Evolutionary conservation across 2,797 vertebrate species (phyloP).

Genomic region (Sebastiscus tertius): DNA sequence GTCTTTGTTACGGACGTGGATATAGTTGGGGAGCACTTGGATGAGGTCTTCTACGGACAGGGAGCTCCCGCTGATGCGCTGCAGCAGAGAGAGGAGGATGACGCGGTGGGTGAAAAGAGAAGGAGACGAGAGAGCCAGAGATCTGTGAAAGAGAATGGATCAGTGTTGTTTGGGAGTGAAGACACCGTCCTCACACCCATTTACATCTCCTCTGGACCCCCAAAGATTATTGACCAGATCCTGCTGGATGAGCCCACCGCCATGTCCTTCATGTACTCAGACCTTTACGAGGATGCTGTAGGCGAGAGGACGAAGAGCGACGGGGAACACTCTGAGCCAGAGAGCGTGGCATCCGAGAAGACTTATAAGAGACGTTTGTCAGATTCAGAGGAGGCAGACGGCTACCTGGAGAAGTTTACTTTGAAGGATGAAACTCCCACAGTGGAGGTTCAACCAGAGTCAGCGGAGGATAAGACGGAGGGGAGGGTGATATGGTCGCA

Average conservation of each 20-base stretch:
- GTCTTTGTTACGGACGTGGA: slow-evolving; percentile 85
- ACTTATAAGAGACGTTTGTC: slow-evolving; percentile 86
- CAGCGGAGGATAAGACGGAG: slow-evolving; percentile 42
- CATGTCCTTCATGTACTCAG: slow-evolving; percentile 92
- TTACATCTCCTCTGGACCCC: slow-evolving; percentile 86
- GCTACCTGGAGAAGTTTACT: slow-evolving; percentile 93
- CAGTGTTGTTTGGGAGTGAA: slow-evolving; percentile 86
- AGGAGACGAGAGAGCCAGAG: slow-evolving; percentile 77
- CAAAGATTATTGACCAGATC: slow-evolving; percentile 87
- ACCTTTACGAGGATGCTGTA: slow-evolving; percentile 90
- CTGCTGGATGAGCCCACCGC: slow-evolving; percentile 92
- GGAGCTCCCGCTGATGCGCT: slow-evolving; percentile 76
- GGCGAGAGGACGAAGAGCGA: slow-evolving; percentile 85
- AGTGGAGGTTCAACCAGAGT: slow-evolving; percentile 60
- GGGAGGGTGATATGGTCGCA: slow-evolving; percentile 77
- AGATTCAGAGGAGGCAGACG: slow-evolving; percentile 88
- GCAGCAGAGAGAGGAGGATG: slow-evolving; percentile 61
- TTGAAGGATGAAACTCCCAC: slow-evolving; percentile 89
- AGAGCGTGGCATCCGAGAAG: slow-evolving; percentile 86
- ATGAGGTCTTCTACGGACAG: slow-evolving; percentile 91
- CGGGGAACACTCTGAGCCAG: slow-evolving; percentile 86
- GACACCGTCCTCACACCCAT: slow-evolving; percentile 89
- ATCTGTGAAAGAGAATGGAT: slow-evolving; percentile 80
- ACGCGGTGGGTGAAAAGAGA: slow-evolving; percentile 53
- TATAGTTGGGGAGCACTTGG: slow-evolving; percentile 84